Base-by-base conservation (phyloP, 1,140 invertebrate species). In the Cataglyphis hispanica region DNA sequence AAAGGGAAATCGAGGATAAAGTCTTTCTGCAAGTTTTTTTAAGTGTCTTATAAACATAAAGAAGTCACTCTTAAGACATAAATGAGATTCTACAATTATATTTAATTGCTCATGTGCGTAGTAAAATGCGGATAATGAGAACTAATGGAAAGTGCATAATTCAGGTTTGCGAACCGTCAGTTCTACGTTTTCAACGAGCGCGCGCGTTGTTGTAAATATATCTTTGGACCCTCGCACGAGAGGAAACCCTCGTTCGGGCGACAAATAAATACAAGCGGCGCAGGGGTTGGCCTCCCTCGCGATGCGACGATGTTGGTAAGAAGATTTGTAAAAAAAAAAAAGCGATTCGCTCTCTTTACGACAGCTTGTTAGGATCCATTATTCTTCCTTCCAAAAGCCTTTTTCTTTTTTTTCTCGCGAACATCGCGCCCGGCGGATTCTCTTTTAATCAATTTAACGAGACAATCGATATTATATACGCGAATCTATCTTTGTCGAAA, bases 191-290 rank as follows among this genome's bases (percentile, higher is more conserved):
- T 67, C 31, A 67, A 66, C 10, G 31, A 67, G 53, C 2, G 31
- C 16, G n/a, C 37, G 31, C 66, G 22, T 37, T 37, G 60, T 88
- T 70, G 53, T 85, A 88, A 85, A 88, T 85, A 88, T 78, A 85
- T 78, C 66, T 56, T 53, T 40, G 46, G 19, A 78, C 77, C 67
- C 84, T 43, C 31, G 40, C 91, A 87, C 91, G 84, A 66, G 66
- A 43, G 13, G 5, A 78, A 67, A 80, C 85, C 64, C 88, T 89
- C 85, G 84, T 86, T 90, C 91, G 85, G 72, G 64, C 85, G 89
- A 90, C 90, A 91, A 93, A 93, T 91, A 93, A 91, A 91, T 91
- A 91, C 86, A 70, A 83, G 89, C 88, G 85, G 88, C 85, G 60
- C 63, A 78, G 81, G 87, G 86, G 67, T 83, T 61, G 37, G 31